phyloP scores from a whole-genome alignment of 1,140 invertebrate genomes.

The Psilanteris sp. region DNA sequence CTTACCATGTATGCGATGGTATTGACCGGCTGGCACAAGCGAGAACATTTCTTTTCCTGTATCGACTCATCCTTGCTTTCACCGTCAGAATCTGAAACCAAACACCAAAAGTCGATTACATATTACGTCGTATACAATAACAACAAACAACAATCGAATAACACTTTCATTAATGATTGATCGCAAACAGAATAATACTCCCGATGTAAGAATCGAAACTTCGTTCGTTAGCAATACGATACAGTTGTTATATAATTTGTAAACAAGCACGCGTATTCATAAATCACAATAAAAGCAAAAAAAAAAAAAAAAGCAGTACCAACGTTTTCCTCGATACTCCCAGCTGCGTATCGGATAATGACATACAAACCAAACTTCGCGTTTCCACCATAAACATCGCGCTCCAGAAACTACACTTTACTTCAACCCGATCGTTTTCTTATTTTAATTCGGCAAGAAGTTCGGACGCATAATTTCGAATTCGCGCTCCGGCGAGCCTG shows the following conservation, averaged over 20 bases:
- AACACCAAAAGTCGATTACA: constrained; percentile 30
- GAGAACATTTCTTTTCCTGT: constrained; percentile 78
- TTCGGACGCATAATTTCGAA: too few relatives aligned
- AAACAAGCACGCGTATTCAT: constrained; percentile 34
- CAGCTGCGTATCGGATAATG: constrained; percentile 38
- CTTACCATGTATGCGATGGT: constrained; percentile 81
- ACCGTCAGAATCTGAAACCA: constrained; percentile 78
- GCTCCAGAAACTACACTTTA: too few relatives aligned
- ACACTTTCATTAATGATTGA: background rate
- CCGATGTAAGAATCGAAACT: background rate
- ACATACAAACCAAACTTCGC: constrained; percentile 15
- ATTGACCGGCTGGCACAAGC: constrained; percentile 78
- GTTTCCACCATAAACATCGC: too few relatives aligned
- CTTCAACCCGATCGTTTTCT: too few relatives aligned
- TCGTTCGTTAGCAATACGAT: constrained; percentile 9
- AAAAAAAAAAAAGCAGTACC: constrained; percentile 14
- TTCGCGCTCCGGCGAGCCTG: too few relatives aligned
- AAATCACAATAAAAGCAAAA: constrained; percentile 31
- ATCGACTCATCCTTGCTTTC: constrained; percentile 79
- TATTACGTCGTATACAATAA: too few relatives aligned
- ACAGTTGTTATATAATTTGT: constrained; percentile 21
- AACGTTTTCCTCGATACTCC: constrained; percentile 12
- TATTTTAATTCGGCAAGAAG: too few relatives aligned
- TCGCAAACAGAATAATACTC: background rate
- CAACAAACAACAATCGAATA: too few relatives aligned